Base-by-base conservation (phyloP, 2,113 vertebrate species). In the Anolis carolinensis region DNA sequence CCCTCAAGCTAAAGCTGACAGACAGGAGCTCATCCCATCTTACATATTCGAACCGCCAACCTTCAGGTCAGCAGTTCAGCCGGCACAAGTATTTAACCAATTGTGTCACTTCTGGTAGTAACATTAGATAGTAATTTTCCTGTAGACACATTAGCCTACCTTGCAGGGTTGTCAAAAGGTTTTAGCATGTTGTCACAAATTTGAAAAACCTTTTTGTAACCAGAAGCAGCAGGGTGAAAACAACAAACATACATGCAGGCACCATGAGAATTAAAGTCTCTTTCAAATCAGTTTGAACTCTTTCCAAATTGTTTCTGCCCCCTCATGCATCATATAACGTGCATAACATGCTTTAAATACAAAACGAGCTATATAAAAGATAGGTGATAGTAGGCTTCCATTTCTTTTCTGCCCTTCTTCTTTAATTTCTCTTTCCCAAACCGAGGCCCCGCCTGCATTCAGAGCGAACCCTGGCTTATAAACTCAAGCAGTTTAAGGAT, bases 401-500 rank as follows among this genome's bases (percentile, higher is more conserved):
- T 7, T 87, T 81, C 81, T n/a, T 8, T 23, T 16, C 59, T 32
- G 18, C 2, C 25, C 75, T 86, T 55, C 75, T 86, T 55, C 70
- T 88, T 86, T 34, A 82, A 25, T 87, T 91, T 90, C 86, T 67
- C 10, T 5, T 32, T 74, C 73, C 89, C 88, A 86, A 81, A 62
- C 10, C 59, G 1, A 84, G 67, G 23, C 52, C 30, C 59, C 79
- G 71, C 16, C 10, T 52, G 81, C 75, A 36, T 84, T 85, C 82
- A 82, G 86, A 89, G 83, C 70, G 87, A 88, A 92, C 68, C 10
- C 52, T 70, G 20, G 73, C 85, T 79, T 86, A 76, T 48, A 91
- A 89, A 80, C 39, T 52, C 27, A 65, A 74, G 84, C 1, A 70
- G 73, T 79, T 91, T 34, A 87, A 93, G 90, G 79, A 88, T 87